These are phyloP conservation scores for Scaptomyza flava DNA, from an alignment of 2,888 invertebrate species.

Conservation along the genomic window DNA sequence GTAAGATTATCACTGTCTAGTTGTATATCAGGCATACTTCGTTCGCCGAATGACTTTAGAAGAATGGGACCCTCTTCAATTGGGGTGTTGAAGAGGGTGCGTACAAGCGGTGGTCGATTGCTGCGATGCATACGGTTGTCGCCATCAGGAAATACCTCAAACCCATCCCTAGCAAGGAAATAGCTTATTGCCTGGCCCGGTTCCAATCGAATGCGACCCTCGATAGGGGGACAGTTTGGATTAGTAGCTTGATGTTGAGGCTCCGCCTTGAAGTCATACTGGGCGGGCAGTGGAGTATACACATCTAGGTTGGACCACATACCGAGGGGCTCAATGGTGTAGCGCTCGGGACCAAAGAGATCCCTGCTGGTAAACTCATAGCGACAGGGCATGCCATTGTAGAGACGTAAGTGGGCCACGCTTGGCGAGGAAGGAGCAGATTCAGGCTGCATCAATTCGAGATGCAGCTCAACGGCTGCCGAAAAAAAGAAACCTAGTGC, in stretches of 20 bases:
- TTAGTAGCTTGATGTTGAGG: slow-evolving; percentile 17
- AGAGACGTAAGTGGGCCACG: slow-evolving; percentile 89
- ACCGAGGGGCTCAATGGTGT: slow-evolving; percentile 78
- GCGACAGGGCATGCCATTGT: slow-evolving; percentile 88
- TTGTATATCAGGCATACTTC: slow-evolving; percentile 12
- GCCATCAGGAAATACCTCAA: slow-evolving; percentile 78
- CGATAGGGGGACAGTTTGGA: slow-evolving; percentile 58
- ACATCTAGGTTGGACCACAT: slow-evolving; percentile 84
- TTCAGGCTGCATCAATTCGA: slow-evolving; percentile 88
- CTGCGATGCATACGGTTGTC: slow-evolving; percentile 64
- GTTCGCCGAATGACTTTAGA: slow-evolving; percentile 44
- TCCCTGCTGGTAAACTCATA: slow-evolving; percentile 82
- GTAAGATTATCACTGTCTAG: slow-evolving; percentile 59
- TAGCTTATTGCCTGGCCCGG: slow-evolving; percentile 81
- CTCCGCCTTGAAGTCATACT: slow-evolving; percentile 83
- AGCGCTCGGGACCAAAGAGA: slow-evolving; percentile 19
- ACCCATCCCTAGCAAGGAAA: slow-evolving; percentile 63
- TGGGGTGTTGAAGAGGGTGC: slow-evolving; percentile 80
- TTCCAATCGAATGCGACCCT: slow-evolving; percentile 57
- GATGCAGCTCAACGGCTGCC: slow-evolving; percentile 90
- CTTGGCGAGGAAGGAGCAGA: slow-evolving; percentile 84
- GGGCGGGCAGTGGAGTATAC: slow-evolving; percentile 77
- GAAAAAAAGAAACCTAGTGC: slow-evolving; percentile 93
- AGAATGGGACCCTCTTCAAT: slow-evolving; percentile 54
- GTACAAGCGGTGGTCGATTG: slow-evolving; percentile 81